Conservation (phyloP, 2,797 vertebrate species). For the Atherinosoma microstoma region DNA sequence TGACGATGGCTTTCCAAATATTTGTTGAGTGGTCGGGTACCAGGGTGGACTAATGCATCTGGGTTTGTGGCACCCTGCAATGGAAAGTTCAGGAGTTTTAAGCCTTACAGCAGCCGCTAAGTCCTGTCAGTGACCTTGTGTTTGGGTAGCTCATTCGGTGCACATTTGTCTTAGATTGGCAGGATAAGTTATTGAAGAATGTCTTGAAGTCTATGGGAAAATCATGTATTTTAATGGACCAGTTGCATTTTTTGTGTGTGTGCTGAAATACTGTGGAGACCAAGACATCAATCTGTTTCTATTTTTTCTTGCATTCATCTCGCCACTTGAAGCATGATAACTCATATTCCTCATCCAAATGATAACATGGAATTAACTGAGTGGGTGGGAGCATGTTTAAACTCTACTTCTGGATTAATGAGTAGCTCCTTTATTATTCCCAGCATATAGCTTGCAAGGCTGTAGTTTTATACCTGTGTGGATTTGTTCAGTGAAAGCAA, state of each 20-base stretch:
- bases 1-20: conserved; percentile 57
- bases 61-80: conserved; percentile 34
- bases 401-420: too few species aligned
- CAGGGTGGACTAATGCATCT: conserved; percentile 33
- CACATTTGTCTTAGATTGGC: conserved; percentile 8
- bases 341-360: too few species aligned
- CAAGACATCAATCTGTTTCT: background rate
- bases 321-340: background rate
- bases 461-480: too few species aligned
- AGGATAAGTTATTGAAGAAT: background rate
- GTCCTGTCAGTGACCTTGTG: conserved; percentile 40
- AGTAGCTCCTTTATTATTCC: too few species aligned
- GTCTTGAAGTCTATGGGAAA: background rate
- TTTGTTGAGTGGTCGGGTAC: conserved; percentile 48
- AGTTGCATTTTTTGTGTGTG: background rate
- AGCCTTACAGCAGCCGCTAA: conserved; percentile 42
- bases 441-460: too few species aligned
- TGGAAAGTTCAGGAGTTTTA: conserved; percentile 56
- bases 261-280: background rate
- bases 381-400: too few species aligned
- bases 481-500: too few species aligned
- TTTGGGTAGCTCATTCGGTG: conserved; percentile 9
- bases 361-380: too few species aligned
- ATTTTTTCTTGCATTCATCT: background rate
- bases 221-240: background rate